Evolutionary conservation across 2,888 invertebrate genomes (phyloP).

Genomic region (Caenorhabditis imperialis): DNA sequence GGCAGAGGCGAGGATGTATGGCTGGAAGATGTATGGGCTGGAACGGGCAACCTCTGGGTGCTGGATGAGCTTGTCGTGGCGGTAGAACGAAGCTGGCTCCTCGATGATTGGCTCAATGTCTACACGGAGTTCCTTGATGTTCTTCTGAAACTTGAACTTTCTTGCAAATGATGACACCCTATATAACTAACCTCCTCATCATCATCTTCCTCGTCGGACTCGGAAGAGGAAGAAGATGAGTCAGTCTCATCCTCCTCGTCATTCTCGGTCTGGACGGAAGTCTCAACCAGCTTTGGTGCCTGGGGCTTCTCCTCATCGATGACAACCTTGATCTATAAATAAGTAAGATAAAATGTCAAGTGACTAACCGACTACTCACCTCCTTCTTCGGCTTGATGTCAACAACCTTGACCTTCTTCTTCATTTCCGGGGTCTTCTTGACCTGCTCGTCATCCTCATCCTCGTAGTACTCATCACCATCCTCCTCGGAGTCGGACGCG

Average conservation of each 20-base stretch:
- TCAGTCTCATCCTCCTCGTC: slow-evolving; percentile 69
- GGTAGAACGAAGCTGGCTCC: slow-evolving; percentile 69
- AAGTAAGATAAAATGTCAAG: neutral
- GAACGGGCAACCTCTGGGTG: slow-evolving; percentile 23
- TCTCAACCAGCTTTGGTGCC: slow-evolving; percentile 53
- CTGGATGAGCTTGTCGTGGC: slow-evolving; percentile 69
- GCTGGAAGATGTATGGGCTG: slow-evolving; percentile 35
- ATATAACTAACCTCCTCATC: too few relatives aligned
- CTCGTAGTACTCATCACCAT: slow-evolving; percentile 70
- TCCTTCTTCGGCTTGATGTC: slow-evolving; percentile 58
- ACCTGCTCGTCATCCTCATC: slow-evolving; percentile 71
- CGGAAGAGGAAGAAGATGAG: slow-evolving; percentile 47
- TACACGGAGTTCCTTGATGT: slow-evolving; percentile 64
- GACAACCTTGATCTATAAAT: slow-evolving; percentile 36
- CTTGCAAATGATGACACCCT: neutral
- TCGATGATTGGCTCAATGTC: slow-evolving; percentile 76
- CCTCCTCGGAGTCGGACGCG: slow-evolving; percentile 64
- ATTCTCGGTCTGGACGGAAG: slow-evolving; percentile 60
- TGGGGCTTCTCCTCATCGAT: slow-evolving; percentile 40
- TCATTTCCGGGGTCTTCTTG: slow-evolving; percentile 52
- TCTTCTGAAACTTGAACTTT: slow-evolving; percentile 40
- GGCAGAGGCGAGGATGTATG: slow-evolving; percentile 67
- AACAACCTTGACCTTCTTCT: slow-evolving; percentile 58
- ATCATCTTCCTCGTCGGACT: slow-evolving; percentile 68
- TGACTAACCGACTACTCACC: neutral